Percentiles rank a stretch among this genome's conserved stretches.
Evolutionary conservation across 2,113 vertebrate genomes (phyloP).

Genomic region (Crotalus helleri): DNA sequence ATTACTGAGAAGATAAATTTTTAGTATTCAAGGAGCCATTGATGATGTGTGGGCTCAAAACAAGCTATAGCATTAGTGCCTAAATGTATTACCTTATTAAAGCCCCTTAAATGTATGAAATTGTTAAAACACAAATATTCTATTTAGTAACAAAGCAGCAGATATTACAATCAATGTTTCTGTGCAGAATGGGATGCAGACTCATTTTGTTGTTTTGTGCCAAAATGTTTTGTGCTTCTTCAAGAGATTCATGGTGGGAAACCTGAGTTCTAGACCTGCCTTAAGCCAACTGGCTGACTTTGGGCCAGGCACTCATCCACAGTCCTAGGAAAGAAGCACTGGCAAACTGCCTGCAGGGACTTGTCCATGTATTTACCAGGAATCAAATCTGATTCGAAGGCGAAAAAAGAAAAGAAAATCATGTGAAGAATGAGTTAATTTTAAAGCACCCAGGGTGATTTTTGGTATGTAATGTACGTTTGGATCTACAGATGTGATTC

Average conservation of each 20-base stretch:
- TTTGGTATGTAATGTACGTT: background rate
- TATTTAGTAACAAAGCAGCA: background rate
- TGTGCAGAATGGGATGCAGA: background rate
- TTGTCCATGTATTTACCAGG: background rate
- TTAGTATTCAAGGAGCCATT: background rate
- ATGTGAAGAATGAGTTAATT: background rate
- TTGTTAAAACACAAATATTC: background rate
- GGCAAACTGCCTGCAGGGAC: background rate
- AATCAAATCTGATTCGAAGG: background rate
- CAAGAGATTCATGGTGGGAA: background rate
- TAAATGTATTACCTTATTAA: background rate
- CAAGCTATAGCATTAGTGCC: background rate
- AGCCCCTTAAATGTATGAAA: background rate
- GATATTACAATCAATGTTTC: background rate
- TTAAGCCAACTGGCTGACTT: background rate
- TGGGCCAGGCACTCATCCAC: background rate
- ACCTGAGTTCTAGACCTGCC: background rate
- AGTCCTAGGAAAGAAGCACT: background rate
- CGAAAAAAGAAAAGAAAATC: background rate
- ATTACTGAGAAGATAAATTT: background rate
- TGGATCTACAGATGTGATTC: background rate
- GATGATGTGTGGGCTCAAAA: background rate
- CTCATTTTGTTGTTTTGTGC: background rate
- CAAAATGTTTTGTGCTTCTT: background rate
- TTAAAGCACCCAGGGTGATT: background rate